These are phyloP conservation scores for Orthosia gothica DNA, from an alignment of 2,888 invertebrate genomes.

Conservation along the genomic window DNA sequence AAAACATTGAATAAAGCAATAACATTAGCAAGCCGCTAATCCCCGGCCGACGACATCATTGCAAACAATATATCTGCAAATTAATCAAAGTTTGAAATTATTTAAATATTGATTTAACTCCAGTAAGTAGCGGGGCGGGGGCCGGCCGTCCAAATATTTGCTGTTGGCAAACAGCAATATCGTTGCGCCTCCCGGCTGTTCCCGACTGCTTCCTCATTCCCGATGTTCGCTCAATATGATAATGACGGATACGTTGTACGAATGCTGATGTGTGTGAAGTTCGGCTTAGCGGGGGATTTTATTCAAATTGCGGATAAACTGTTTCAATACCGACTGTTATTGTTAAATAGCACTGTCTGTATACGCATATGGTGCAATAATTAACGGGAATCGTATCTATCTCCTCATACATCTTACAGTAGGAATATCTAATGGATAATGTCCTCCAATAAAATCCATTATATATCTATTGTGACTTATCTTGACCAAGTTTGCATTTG, in stretches of 20 bases:
- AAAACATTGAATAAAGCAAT: slow-evolving; percentile 47
- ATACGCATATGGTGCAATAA: slow-evolving; percentile 28
- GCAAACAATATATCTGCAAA: slow-evolving; percentile 89
- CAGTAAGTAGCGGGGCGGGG: slow-evolving; percentile 87
- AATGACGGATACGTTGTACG: slow-evolving; percentile 83
- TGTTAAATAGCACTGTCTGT: slow-evolving; percentile 29
- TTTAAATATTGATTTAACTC: slow-evolving; percentile 91
- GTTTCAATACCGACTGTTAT: slow-evolving; percentile 52
- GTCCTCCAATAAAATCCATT: not conserved
- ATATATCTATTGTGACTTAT: not conserved
- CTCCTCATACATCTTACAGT: not conserved
- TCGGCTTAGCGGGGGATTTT: slow-evolving; percentile 75
- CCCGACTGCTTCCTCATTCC: slow-evolving; percentile 75
- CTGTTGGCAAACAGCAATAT: slow-evolving; percentile 89
- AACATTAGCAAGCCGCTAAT: slow-evolving; percentile 73
- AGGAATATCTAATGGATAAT: not conserved
- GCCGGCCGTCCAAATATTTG: slow-evolving; percentile 84
- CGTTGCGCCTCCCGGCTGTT: slow-evolving; percentile 84
- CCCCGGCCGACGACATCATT: slow-evolving; percentile 82
- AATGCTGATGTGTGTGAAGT: slow-evolving; percentile 82
- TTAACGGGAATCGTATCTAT: not conserved
- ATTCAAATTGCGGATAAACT: slow-evolving; percentile 77
- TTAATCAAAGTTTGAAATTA: slow-evolving; percentile 91
- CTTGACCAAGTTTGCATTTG: not conserved
- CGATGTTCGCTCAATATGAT: slow-evolving; percentile 84